These are phyloP conservation scores for Cromileptes altivelis DNA, from an alignment of 2,113 vertebrate species.

Conservation along the genomic window DNA sequence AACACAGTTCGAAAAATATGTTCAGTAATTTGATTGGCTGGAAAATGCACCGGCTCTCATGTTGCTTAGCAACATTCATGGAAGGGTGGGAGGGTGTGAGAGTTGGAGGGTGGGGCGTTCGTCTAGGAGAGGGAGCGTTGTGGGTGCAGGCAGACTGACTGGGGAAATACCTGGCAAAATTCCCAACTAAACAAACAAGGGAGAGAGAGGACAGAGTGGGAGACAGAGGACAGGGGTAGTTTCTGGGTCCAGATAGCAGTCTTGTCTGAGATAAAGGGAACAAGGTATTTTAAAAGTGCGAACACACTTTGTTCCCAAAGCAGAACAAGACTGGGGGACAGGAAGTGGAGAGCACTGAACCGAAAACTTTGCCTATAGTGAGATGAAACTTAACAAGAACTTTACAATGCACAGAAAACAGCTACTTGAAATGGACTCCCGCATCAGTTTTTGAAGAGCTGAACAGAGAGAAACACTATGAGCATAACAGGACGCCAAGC, in stretches of 20 bases:
- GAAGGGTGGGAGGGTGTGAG: conserved; percentile 43
- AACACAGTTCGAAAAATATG: conserved; percentile 67
- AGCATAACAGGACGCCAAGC: conserved; percentile 19
- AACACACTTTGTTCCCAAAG: conserved; percentile 29
- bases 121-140: conserved; percentile 63
- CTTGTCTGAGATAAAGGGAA: conserved; percentile 44
- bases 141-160: conserved; percentile 71
- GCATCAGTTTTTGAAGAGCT: not conserved
- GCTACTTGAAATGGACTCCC: not conserved
- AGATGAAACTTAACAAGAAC: conserved; percentile 24
- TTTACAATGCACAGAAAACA: not conserved
- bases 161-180: conserved; percentile 84
- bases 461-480: conserved; percentile 22
- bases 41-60: conserved; percentile 65
- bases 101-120: conserved; percentile 28
- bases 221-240: conserved; percentile 45
- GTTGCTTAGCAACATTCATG: conserved; percentile 82
- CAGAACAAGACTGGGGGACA: conserved; percentile 35
- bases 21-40: conserved; percentile 71
- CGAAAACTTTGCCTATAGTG: not conserved
- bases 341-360: conserved; percentile 1
- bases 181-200: conserved; percentile 82
- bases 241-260: conserved; percentile 54
- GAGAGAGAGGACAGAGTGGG: conserved; percentile 22
- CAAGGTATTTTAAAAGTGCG: conserved; percentile 25